Base-by-base conservation (phyloP, 2,113 vertebrate species). In the Trematocara macrostoma region DNA sequence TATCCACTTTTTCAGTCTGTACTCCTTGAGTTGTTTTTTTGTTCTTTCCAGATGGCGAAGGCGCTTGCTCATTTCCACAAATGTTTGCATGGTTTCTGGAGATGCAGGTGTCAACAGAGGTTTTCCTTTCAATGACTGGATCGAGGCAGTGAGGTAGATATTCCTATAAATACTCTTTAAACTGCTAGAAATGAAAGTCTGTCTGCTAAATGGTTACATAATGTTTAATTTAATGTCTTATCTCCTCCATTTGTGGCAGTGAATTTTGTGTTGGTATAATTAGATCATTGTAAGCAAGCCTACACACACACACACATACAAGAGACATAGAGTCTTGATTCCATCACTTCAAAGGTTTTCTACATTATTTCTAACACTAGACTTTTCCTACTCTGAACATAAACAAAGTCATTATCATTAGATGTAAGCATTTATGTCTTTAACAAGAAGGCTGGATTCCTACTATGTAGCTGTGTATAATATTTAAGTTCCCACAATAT, bases 121-220 rank as follows among this genome's bases (percentile, higher is more conserved):
- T 79, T 79, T 20, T 18, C 61, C 78, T 84, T 91, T 87, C 84
- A 92, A 78, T 95, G 89, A 96, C 83, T 81, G 86, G 93, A 94
- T 90, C 88, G 81, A 95, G 59, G 86, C 83, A 91, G 84, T 59
- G 76, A 49, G 86, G 92, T 94, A 90, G 31, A 38, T 81, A 20
- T 79, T 42, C n/a, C 29, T 4, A 49, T 11, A 16, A 82, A 78
- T 55, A 47, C 18, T 45, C 45, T 45, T 42, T 18, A 26, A 16
- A 59, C 10, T 69, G 3, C 3, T 18, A 7, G 18, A 23, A 26
- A 78, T 34, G 12, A 29, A 35, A 29, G 5, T 40, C 29, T 10
- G 47, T 79, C 31, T 29, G 3, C 2, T 40, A 14, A 49, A 64
- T 51, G 26, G 8, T 6, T 42, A 6, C 12, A n/a, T 11, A 5